Conservation (phyloP, 2,113 vertebrate genomes). For the Petroica traversi region DNA sequence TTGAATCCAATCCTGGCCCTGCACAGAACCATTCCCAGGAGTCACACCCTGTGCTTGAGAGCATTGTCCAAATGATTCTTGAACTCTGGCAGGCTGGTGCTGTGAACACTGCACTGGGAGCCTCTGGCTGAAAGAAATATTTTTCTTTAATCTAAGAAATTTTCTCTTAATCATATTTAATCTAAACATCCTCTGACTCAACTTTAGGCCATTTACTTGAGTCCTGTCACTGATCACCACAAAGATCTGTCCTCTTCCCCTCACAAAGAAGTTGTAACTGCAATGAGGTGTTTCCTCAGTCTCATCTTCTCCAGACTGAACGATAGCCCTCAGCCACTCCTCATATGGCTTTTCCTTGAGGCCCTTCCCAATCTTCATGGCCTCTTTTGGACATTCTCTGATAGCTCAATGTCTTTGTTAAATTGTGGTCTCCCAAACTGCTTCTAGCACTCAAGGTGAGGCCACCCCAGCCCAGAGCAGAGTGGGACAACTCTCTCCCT, state of each 20-base stretch:
- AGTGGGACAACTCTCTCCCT: rapidly evolving
- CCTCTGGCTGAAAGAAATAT: neutral
- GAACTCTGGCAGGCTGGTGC: neutral
- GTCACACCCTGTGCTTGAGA: neutral
- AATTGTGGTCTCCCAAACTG: neutral
- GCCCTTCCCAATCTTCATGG: neutral
- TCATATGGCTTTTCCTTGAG: neutral
- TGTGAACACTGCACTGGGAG: neutral
- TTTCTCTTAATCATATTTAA: too few relatives aligned
- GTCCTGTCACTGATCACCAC: neutral
- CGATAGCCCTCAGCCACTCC: neutral
- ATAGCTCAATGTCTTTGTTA: neutral
- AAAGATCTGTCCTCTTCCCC: neutral
- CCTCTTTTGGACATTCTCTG: neutral
- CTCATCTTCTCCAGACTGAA: neutral
- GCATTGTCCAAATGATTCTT: neutral
- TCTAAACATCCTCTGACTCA: neutral
- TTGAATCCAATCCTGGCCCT: neutral
- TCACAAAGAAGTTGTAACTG: neutral
- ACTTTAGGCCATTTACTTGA: rapidly evolving
- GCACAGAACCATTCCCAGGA: neutral
- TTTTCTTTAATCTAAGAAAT: too few relatives aligned
- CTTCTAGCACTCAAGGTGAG: rapidly evolving
- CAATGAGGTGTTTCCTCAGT: neutral
- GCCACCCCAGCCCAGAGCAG: rapidly evolving